Base-by-base conservation (phyloP, 2,888 invertebrate genomes). In the Perdita meconis region DNA sequence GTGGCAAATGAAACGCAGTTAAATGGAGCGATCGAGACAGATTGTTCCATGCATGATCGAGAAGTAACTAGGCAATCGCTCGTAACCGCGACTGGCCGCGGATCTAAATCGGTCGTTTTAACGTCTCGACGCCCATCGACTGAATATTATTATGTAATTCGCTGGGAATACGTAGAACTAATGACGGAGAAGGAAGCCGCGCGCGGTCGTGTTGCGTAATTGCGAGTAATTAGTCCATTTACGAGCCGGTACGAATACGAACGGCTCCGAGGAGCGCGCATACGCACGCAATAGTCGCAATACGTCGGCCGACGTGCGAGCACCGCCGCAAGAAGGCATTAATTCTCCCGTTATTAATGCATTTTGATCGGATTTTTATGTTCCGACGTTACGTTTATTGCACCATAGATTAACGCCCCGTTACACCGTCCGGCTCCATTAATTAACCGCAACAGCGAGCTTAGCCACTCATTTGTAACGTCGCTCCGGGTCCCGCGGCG, bases 191-290 rank as follows among this genome's bases (percentile, higher is more conserved):
- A 84, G 87, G 82, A 84, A 85, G 71, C 53, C 22, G 59, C 64
- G 50, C 30, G 55, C 22, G 69, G 51, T 51, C 55, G 77, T 22
- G 47, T 87, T 89, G 78, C 85, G 86, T 86, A 89, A 89, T 89
- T 79, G 75, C 83, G 81, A 86, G 86, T 89, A 89, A 90, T 89
- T 90, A 90, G 89, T 88, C 87, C 85, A 89, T 89, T 89, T 89
- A 88, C 87, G 85, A 86, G 80, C 78, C 19, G 64, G 66, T 69
- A 64, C 66, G 73, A 50, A 56, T 65, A 78, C 64, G 78, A 57
- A 61, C 57, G 40, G 34, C 13, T 24, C 13, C 36, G 30, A n/a
- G 19, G 10, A 16, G 53, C 53, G 69, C 47, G 53, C 68, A 71
- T 65, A 56, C 64, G 74, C 82, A 65, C 64, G 78, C 76, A 68